These are phyloP conservation scores for Eretmocerus hayati DNA, from an alignment of 2,888 invertebrate species.

Conservation along the genomic window DNA sequence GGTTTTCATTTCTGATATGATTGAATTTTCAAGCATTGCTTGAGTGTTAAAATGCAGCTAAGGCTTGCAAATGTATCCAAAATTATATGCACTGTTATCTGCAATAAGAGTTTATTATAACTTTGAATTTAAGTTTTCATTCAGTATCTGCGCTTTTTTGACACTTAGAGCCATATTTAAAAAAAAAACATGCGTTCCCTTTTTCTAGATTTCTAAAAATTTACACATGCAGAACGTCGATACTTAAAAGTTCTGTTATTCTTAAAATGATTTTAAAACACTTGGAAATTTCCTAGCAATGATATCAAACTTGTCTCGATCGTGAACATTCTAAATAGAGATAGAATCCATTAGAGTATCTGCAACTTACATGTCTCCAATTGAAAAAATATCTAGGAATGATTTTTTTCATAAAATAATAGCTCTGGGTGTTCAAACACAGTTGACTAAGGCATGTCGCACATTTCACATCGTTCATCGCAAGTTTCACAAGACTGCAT, in stretches of 20 bases:
- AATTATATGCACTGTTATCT: conserved; percentile 19
- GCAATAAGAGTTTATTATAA: conserved; percentile 21
- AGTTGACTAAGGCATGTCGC: conserved; percentile 34
- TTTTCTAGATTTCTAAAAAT: conserved; percentile 10
- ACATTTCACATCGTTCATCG: conserved; percentile 18
- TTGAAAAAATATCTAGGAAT: background rate
- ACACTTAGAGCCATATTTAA: conserved; percentile 21
- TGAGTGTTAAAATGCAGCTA: conserved; percentile 21
- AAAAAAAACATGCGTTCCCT: conserved; percentile 13
- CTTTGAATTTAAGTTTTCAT: conserved; percentile 13
- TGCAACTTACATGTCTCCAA: too few species aligned
- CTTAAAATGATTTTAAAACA: too few species aligned
- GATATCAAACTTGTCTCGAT: too few species aligned
- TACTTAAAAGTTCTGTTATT: too few species aligned
- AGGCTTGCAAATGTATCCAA: conserved; percentile 20
- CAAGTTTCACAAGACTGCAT: too few species aligned
- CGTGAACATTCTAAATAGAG: too few species aligned
- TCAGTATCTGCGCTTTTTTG: conserved; percentile 12
- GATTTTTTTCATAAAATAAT: conserved; percentile 3
- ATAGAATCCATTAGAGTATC: too few species aligned
- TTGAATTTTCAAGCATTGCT: conserved; percentile 19
- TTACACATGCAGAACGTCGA: conserved; percentile 9
- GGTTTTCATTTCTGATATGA: conserved; percentile 16
- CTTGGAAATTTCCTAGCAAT: too few species aligned
- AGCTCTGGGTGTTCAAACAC: conserved; percentile 20